Conservation (phyloP, 2,113 vertebrate species). For the Triplophysa dalaica region DNA sequence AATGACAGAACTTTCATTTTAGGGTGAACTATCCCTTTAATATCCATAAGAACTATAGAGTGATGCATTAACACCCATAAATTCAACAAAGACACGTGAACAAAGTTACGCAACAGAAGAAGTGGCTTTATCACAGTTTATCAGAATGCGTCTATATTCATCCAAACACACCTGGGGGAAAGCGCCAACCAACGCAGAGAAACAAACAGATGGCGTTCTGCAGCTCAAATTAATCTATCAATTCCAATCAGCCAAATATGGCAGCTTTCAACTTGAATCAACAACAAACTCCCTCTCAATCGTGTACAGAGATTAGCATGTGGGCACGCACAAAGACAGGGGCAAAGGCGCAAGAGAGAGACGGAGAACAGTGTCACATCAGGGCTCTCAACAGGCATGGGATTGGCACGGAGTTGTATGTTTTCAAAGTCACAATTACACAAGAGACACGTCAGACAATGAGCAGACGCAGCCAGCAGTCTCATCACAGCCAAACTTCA, state of each 20-base stretch:
- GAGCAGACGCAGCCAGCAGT: conserved; percentile 53
- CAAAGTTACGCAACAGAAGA: neutral
- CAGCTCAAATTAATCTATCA: conserved; percentile 71
- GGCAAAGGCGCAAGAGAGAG: conserved; percentile 40
- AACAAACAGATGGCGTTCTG: conserved; percentile 58
- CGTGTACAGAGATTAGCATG: conserved; percentile 10
- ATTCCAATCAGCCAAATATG: conserved; percentile 70
- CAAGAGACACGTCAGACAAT: conserved; percentile 69
- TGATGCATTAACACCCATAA: too few relatives aligned
- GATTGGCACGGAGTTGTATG: conserved; percentile 64
- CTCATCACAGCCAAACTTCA: conserved; percentile 46
- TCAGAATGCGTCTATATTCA: conserved; percentile 17
- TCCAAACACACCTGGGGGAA: conserved; percentile 28
- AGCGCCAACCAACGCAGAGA: conserved; percentile 24
- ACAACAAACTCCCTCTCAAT: conserved; percentile 60
- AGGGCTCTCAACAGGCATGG: conserved; percentile 59
- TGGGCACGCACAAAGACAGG: neutral
- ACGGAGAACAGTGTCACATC: conserved; percentile 45
- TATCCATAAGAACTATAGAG: too few relatives aligned
- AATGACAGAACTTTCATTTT: too few relatives aligned
- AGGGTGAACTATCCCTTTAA: too few relatives aligned
- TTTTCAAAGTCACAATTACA: conserved; percentile 75
- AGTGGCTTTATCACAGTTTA: conserved; percentile 5
- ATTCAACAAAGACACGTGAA: neutral
- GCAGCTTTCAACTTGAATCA: conserved; percentile 67